Evolutionary conservation across 2,888 invertebrate genomes (phyloP).

Genomic region (Poecilus cupreus): DNA sequence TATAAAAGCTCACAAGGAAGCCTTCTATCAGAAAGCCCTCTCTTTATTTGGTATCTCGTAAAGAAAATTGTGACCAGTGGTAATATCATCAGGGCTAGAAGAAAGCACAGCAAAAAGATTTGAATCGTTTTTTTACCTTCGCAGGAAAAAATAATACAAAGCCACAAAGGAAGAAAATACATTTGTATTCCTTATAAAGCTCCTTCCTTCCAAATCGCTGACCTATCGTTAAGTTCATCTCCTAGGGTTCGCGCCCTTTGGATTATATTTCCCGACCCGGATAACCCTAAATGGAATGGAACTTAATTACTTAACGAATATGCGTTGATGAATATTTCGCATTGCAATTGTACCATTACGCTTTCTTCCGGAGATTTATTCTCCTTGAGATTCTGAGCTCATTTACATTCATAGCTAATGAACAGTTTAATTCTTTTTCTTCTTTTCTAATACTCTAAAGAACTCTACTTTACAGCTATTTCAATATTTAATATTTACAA

Average conservation of each 20-base stretch:
- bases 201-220: constrained; percentile 21
- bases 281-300: not conserved
- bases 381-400: not conserved
- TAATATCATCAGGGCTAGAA: not conserved
- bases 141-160: constrained; percentile 14
- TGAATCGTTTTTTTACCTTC: constrained; percentile 18
- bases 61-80: not conserved
- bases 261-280: not conserved
- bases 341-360: not conserved
- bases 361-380: not conserved
- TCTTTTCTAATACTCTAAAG: not conserved
- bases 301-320: constrained; percentile 29
- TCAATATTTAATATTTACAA: not conserved
- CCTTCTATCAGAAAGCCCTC: not conserved
- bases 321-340: constrained; percentile 10
- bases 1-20: not conserved
- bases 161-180: constrained; percentile 31
- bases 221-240: constrained; percentile 28
- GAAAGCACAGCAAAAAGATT: constrained; percentile 14
- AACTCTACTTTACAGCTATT: not conserved
- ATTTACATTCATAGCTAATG: constrained; percentile 1
- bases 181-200: constrained; percentile 34
- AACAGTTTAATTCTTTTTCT: not conserved
- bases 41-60: constrained; percentile 3
- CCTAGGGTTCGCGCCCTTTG: not conserved